Evolutionary conservation across 2,888 invertebrate genomes (phyloP).

Genomic region (Tricholauxania praeusta): DNA sequence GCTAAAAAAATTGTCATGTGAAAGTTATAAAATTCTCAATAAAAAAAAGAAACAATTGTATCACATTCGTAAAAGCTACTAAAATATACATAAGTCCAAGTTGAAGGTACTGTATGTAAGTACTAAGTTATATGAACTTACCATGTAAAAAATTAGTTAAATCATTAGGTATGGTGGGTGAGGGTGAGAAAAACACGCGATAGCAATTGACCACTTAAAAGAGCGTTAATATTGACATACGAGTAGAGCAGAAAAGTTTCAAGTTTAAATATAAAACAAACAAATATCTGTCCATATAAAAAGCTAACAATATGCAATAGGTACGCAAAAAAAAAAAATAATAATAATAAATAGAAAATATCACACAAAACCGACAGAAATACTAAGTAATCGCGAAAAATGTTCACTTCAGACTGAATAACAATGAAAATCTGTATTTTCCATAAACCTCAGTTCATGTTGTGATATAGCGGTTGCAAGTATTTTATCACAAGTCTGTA

Average conservation of each 20-base stretch:
- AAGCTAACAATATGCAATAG: not conserved
- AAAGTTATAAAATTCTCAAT: too few species aligned
- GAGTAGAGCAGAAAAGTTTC: too few species aligned
- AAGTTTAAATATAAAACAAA: not conserved
- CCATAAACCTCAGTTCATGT: not conserved
- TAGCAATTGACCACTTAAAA: conserved; percentile 25
- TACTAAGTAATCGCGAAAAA: conserved; percentile 8
- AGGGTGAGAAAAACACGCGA: conserved; percentile 18
- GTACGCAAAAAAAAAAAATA: too few species aligned
- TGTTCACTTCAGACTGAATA: conserved; percentile 10
- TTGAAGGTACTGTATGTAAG: not conserved
- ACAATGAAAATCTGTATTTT: conserved; percentile 7
- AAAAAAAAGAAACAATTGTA: too few species aligned
- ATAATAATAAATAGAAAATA: too few species aligned
- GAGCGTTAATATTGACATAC: not conserved
- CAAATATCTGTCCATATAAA: not conserved
- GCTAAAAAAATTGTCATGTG: too few species aligned
- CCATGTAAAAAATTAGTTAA: not conserved
- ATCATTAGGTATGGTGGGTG: not conserved
- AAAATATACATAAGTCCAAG: too few species aligned
- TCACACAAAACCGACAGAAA: conserved; percentile 1
- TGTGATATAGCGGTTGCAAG: not conserved
- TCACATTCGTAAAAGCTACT: too few species aligned
- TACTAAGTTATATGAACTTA: not conserved
- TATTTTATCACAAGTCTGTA: conserved; percentile 2